A percentile compares a stretch with the other conserved stretches of the same genome.
Evolutionary conservation across 2,113 vertebrate species (phyloP).

Genomic region (Hydrolagus affinis): DNA sequence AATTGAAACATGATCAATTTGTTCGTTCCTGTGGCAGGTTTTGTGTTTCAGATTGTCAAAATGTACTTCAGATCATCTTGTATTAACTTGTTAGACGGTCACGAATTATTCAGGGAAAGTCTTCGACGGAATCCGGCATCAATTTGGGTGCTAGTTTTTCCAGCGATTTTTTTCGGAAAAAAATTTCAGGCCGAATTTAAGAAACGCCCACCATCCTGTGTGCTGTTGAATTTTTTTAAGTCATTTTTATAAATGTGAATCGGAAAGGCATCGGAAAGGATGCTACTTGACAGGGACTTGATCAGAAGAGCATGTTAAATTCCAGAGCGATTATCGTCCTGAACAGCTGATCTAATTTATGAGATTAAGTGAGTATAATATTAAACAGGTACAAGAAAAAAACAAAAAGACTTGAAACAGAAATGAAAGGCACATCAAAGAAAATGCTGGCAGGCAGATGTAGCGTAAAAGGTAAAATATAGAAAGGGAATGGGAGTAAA

Average conservation of each 20-base stretch:
- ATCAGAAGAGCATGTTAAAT: neutral
- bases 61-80: too few species aligned
- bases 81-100: too few species aligned
- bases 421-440: conserved; percentile 16
- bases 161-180: too few species aligned
- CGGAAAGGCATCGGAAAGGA: neutral
- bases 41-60: too few species aligned
- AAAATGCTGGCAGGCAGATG: conserved; percentile 24
- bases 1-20: too few species aligned
- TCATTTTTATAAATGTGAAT: neutral
- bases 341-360: conserved; percentile 1
- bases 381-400: conserved; percentile 20
- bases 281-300: neutral
- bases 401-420: neutral
- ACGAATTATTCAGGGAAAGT: too few species aligned
- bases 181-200: too few species aligned
- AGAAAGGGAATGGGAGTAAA: neutral
- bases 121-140: too few species aligned
- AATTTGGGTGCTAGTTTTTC: too few species aligned
- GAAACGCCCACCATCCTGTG: too few species aligned
- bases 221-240: too few species aligned
- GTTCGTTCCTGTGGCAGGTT: too few species aligned
- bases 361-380: conserved; percentile 11
- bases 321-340: neutral
- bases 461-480: conserved; percentile 2